A percentile compares a stretch with the other conserved stretches of the same genome.
Conservation (phyloP, 2,113 vertebrate genomes). For the Dendropsophus ebraccatus region DNA sequence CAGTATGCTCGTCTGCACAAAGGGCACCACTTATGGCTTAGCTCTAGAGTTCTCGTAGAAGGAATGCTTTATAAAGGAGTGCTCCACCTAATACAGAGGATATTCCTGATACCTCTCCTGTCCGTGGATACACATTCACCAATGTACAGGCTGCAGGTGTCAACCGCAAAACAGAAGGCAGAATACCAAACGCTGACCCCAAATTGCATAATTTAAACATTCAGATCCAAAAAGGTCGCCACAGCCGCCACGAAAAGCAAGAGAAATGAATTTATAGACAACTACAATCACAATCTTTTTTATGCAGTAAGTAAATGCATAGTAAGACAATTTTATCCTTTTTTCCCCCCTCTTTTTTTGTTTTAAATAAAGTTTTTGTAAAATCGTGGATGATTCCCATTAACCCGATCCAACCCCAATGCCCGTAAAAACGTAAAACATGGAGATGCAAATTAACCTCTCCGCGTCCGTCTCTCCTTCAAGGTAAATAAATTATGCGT, state of each 20-base stretch:
- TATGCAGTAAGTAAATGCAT: constrained; percentile 60
- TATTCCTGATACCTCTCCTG: constrained; percentile 49
- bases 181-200: constrained; percentile 37
- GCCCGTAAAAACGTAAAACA: constrained; percentile 34
- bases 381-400: not conserved
- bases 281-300: constrained; percentile 59
- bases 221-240: constrained; percentile 45
- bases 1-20: constrained; percentile 51
- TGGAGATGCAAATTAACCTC: not conserved
- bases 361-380: constrained; percentile 33
- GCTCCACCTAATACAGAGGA: constrained; percentile 53
- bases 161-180: constrained; percentile 35
- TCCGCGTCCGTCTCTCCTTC: constrained; percentile 62
- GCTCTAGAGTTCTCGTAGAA: constrained; percentile 42
- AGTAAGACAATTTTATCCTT: constrained; percentile 51
- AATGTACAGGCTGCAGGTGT: constrained; percentile 53
- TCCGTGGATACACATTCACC: constrained; percentile 47
- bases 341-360: not conserved
- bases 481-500: constrained; percentile 81
- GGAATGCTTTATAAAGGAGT: constrained; percentile 48
- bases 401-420: constrained; percentile 8
- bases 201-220: constrained; percentile 53
- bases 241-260: constrained; percentile 38
- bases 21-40: constrained; percentile 54
- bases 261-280: constrained; percentile 47